Base-by-base conservation (phyloP, 1,140 invertebrate species). In the Brachionus rubens region DNA sequence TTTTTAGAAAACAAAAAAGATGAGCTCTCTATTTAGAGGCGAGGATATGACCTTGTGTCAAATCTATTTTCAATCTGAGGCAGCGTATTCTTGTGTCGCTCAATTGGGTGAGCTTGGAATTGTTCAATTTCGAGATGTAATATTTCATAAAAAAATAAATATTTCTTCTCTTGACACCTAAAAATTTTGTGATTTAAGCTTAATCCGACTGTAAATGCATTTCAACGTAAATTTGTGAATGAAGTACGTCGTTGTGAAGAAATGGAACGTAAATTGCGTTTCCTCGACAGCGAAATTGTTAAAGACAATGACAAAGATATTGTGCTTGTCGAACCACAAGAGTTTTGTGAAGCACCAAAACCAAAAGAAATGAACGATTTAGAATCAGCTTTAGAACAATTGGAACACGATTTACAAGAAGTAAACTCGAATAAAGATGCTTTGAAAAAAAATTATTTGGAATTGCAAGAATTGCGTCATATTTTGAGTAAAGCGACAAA, bases 351-450 rank as follows among this genome's bases (percentile, higher is more conserved):
- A 79, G 95, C 95, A 9, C 96, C 96, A 4, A 94, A 93, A 82
- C 94, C 96, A 6, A 88, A 94, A 77, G 95, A 96, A 86, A 97
- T 98, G 84, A 96, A 96, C 80, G 92, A 97, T 85, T 86, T 97
- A 77, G 94, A 96, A 88, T 92, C 93, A 6, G 81, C 80, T 7
- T 83, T 84, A 79, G 83, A 84, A 77, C 83, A 84, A 77, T 80
- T 83, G 40, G 83, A 84, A 56, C 78, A 78, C 26, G 83, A 85
- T 67, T 77, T 85, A 30, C 77, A 81, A 16, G 82, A 85, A 65
- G 82, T 98, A 48, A 96, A 93, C 78, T 90, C 91, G 78, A 98
- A 96, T 82, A 91, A 92, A 6, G 91, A 95, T 68, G 93, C 92
- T 80, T 83, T 99, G 79, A 94, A 95, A 84, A 91, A 91, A 79